A percentile compares a stretch with the other conserved stretches of the same genome.
Evolutionary conservation across 2,113 vertebrate species (phyloP).

Genomic region (Plestiodon gilberti): DNA sequence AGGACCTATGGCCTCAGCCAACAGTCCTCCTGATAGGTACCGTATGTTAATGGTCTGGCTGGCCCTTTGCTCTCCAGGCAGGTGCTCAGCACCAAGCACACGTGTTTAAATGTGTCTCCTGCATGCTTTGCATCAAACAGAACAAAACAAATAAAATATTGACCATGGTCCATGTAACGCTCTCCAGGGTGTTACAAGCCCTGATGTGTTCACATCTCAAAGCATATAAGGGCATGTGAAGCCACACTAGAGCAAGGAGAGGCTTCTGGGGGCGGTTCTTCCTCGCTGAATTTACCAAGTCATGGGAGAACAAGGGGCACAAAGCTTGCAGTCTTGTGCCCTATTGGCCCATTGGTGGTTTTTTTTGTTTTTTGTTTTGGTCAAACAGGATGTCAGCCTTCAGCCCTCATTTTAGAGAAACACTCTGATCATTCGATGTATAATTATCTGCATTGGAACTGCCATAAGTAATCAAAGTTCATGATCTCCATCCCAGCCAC

Average conservation of each 20-base stretch:
- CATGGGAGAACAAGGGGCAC: neutral
- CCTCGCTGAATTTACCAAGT: neutral
- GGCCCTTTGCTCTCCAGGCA: too few relatives aligned
- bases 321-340: neutral
- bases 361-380: neutral
- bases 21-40: too few relatives aligned
- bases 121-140: too few relatives aligned
- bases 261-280: neutral
- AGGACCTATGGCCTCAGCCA: too few relatives aligned
- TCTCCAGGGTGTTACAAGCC: neutral
- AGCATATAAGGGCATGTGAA: neutral
- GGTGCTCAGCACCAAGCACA: too few relatives aligned
- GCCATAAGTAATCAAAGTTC: conserved; percentile 45
- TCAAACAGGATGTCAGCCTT: neutral
- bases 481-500: conserved; percentile 41
- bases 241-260: neutral
- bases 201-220: neutral
- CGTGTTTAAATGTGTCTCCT: too few relatives aligned
- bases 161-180: too few relatives aligned
- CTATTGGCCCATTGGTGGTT: neutral
- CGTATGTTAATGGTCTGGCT: too few relatives aligned
- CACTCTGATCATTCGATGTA: conserved; percentile 23
- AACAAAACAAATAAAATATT: too few relatives aligned
- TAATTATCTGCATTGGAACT: conserved; percentile 33
- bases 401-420: conserved; percentile 14